Conservation (phyloP, 2,797 vertebrate genomes). For the Mallotus villosus region DNA sequence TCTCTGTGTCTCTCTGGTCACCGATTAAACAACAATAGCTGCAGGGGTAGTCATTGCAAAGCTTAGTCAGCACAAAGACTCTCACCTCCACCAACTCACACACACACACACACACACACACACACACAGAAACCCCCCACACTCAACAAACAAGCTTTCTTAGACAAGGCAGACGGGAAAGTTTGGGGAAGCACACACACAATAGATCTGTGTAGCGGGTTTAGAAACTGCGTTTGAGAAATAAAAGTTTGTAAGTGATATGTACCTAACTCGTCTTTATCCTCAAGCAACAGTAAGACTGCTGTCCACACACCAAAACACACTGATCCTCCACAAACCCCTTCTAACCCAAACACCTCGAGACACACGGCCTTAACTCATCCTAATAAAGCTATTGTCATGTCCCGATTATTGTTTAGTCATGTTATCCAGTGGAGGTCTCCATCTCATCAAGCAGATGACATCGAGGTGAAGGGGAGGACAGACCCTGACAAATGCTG, state of each 20-base stretch:
- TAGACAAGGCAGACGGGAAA: not conserved
- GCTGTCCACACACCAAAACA: slow-evolving; percentile 34
- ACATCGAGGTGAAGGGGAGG: not conserved
- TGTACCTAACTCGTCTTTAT: not conserved
- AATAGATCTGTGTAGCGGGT: not conserved
- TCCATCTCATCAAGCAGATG: not conserved
- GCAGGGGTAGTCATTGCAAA: slow-evolving; percentile 27
- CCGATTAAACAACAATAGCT: slow-evolving; percentile 25
- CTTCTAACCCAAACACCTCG: slow-evolving; percentile 47
- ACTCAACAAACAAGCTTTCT: not conserved
- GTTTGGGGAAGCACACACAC: not conserved
- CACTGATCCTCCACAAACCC: slow-evolving; percentile 1
- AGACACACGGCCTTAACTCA: slow-evolving; percentile 36
- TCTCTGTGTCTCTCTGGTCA: not conserved
- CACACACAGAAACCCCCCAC: not conserved
- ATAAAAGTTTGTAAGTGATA: no score
- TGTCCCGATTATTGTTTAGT: not conserved
- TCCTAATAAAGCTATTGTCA: slow-evolving; percentile 43
- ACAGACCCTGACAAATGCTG: not conserved
- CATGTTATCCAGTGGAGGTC: not conserved
- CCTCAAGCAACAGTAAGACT: not conserved
- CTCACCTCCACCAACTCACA: not conserved
- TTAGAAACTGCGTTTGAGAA: not conserved
- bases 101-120: not conserved
- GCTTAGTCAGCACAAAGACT: slow-evolving; percentile 26